Evolutionary conservation across 2,888 invertebrate species (phyloP), one percentile per base, ranked within the genome.

Genomic region (Pteria penguin): DNA sequence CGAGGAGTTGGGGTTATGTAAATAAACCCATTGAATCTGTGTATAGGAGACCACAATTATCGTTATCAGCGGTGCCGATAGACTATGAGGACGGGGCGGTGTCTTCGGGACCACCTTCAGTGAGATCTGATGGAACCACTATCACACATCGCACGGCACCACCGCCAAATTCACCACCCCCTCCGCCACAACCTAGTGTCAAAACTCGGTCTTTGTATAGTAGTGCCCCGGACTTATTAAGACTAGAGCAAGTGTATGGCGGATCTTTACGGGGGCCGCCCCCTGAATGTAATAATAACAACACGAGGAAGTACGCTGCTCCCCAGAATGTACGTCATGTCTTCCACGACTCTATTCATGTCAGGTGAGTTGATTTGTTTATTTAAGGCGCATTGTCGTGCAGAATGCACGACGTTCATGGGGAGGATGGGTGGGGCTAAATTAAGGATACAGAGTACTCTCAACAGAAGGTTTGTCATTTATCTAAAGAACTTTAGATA

Each of bases 241-340:
- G 88, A 24, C 60, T 89, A 60, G 87, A 86, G 72, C 84, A 87
- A 71, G 84, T 88, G 2, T 88, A 89, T 72, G 88, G 88, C 22
- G 84, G 85, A 32, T 81, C 84, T 26, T 61, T 84, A 45, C 61
- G 82, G 57, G 84, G 82, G n/a, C 74, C 69, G 31, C 79, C 76
- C 2, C 79, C 76, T 24, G 68, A 68, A 24, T 68, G 31, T 26
- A 26, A 31, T 22, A 61, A 68, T 18, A 32, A 60, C 31, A 67
- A 62, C 54, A 45, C n/a, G n/a, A n/a, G n/a, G n/a, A n/a, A n/a
- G n/a, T n/a, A n/a, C n/a, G n/a, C n/a, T n/a, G n/a, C n/a, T n/a
- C n/a, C n/a, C n/a, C n/a, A n/a, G n/a, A n/a, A n/a, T n/a, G n/a
- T n/a, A n/a, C n/a, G n/a, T n/a, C n/a, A n/a, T n/a, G n/a, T n/a